Base-by-base conservation (phyloP, 2,113 vertebrate genomes). In the Alligator sinensis region DNA sequence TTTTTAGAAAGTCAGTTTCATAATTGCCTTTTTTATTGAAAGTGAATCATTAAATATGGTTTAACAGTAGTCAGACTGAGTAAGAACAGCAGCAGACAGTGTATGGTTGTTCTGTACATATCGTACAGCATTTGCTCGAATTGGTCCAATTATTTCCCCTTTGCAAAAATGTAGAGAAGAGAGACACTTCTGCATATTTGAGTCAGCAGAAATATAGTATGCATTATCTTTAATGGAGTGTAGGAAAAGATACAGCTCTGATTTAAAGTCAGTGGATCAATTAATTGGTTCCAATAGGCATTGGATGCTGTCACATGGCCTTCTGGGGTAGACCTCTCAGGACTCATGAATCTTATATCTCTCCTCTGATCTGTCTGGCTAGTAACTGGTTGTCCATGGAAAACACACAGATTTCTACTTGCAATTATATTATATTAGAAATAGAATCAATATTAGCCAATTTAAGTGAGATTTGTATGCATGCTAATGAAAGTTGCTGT, bases 401-500 rank as follows among this genome's bases (percentile, higher is more conserved):
- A 5, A 60, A 72, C 2, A 16, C 77, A 34, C 11, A 77, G 27
- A 82, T 64, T 75, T 93, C 70, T 82, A 55, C 89, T 96, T 95
- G 25, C 78, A 88, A 68, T 79, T 66, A 21, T 83, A 72, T 92
- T 92, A 86, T 86, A 94, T 87, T 90, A 81, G 63, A 90, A 96
- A 94, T 82, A 78, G 89, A 91, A 93, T 95, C 95, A 95, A 94
- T 95, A 89, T 30, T 80, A 11, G 85, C 86, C 89, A 84, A 93
- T 94, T 96, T 95, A 91, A 80, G 28, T 80, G 77, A 94, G 92
- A 93, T 97, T 96, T 96, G 92, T 82, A 60, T 91, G 21, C 24
- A 13, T 16, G 17, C 38, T 91, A 47, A 84, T 91, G 86, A 94
- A 94, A 89, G 86, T 81, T 91, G 47, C 47, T 47, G 47, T 47